Evolutionary conservation across 2,113 vertebrate genomes (phyloP).

Genomic region (Oceanites oceanicus): DNA sequence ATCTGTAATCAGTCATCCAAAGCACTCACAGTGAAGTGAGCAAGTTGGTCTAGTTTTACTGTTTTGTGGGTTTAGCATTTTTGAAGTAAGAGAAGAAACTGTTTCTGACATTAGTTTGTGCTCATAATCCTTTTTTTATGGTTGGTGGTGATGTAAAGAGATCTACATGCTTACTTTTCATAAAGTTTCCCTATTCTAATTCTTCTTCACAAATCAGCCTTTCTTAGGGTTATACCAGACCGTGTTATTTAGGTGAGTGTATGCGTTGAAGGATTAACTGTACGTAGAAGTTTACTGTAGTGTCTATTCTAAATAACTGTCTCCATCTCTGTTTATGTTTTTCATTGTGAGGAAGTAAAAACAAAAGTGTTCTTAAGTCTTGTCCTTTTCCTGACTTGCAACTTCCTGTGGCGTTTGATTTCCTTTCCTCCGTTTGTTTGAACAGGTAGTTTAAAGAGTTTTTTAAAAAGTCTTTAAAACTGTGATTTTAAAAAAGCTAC

Average conservation of each 20-base stretch:
- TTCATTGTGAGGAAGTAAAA: slow-evolving; percentile 18
- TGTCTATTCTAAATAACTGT: not conserved
- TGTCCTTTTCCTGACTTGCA: slow-evolving; percentile 21
- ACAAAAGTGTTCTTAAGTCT: not conserved
- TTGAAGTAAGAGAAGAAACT: not conserved
- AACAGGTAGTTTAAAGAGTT: not conserved
- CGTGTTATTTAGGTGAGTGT: not conserved
- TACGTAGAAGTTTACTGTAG: not conserved
- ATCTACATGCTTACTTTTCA: not conserved
- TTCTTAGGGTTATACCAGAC: not conserved
- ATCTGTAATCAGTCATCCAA: not conserved
- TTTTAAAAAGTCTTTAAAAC: not conserved
- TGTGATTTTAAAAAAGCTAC: not conserved
- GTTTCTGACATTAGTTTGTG: not conserved
- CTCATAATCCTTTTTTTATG: not conserved
- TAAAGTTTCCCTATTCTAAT: not conserved
- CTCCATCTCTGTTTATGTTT: not conserved
- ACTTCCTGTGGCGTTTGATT: slow-evolving; percentile 26
- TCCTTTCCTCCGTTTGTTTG: slow-evolving; percentile 19
- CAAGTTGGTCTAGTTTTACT: not conserved
- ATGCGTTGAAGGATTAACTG: not conserved
- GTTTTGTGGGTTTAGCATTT: not conserved
- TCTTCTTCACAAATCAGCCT: not conserved
- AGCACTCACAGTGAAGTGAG: not conserved
- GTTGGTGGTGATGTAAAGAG: not conserved